phyloP scores from a whole-genome alignment of 1,140 invertebrate species.

The Caenorhabditis latens region DNA sequence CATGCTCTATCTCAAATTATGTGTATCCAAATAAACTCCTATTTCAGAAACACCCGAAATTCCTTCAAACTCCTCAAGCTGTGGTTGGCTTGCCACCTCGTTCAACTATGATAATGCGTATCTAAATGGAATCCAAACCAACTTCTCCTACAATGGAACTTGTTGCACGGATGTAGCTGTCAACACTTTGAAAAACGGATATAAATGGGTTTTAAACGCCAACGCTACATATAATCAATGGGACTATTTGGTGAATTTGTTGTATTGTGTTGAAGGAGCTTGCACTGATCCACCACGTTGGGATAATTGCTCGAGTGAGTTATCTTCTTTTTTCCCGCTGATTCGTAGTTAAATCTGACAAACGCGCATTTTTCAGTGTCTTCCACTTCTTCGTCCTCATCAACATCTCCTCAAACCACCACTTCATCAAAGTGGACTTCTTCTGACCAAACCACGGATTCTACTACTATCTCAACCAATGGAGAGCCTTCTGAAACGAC shows the following conservation, averaged over 20 bases:
- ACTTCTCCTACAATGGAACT: not conserved
- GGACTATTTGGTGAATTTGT: not conserved
- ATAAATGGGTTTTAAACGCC: not conserved
- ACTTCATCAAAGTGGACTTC: not conserved
- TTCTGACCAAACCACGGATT: not conserved
- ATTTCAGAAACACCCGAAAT: not conserved
- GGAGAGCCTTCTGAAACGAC: not conserved
- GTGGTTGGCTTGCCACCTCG: not conserved
- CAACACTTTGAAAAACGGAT: not conserved
- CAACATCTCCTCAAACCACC: not conserved
- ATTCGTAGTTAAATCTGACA: too few species aligned
- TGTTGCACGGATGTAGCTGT: not conserved
- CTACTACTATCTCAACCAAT: not conserved
- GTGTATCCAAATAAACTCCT: too few species aligned
- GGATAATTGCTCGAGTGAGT: slow-evolving; percentile 22
- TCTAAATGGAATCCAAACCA: too few species aligned
- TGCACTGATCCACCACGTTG: not conserved
- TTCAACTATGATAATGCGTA: not conserved
- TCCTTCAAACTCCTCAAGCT: not conserved
- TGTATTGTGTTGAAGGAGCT: not conserved
- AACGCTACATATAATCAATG: not conserved
- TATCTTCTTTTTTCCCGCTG: not conserved
- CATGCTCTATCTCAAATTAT: too few species aligned
- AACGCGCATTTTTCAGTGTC: not conserved
- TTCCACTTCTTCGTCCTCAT: not conserved